Percentiles rank a stretch among this genome's conserved stretches.
These are phyloP conservation scores for Scelioninae gen. 1 DNA, from an alignment of 2,888 invertebrate genomes.

Conservation along the genomic window DNA sequence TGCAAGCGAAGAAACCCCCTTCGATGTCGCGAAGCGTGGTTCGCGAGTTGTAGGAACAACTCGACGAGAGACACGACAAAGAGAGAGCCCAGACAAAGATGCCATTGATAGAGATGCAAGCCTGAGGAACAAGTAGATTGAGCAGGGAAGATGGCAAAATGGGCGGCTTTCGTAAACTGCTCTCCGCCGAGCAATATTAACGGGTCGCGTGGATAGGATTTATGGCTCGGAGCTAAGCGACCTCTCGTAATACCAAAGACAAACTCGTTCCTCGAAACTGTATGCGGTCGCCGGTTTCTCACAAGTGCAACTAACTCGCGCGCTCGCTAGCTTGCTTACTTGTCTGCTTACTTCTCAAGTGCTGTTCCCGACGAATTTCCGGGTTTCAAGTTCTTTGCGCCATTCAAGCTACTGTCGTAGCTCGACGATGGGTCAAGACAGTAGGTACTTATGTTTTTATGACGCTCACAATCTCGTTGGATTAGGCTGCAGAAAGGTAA, in stretches of 20 bases:
- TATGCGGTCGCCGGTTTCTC: constrained; percentile 64
- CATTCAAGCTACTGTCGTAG: constrained; percentile 40
- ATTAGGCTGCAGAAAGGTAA: constrained; percentile 42
- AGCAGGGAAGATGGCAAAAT: constrained; percentile 68
- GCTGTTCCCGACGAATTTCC: constrained; percentile 64
- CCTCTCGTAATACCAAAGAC: constrained; percentile 80
- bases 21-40: constrained; percentile 57
- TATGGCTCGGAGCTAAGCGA: constrained; percentile 75
- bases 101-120: constrained; percentile 16
- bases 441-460: constrained; percentile 51
- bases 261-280: constrained; percentile 77
- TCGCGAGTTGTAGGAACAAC: constrained; percentile 51
- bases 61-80: constrained; percentile 31
- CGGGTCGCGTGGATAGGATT: constrained; percentile 76
- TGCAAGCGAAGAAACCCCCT: constrained; percentile 33
- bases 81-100: constrained; percentile 23
- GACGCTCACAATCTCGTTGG: constrained; percentile 29
- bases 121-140: constrained; percentile 53
- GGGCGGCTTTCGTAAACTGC: constrained; percentile 78
- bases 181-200: constrained; percentile 78
- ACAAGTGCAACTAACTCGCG: constrained; percentile 47
- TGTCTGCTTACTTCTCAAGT: constrained; percentile 56
- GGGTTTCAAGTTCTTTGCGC: constrained; percentile 62
- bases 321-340: constrained; percentile 43
- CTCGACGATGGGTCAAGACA: constrained; percentile 45